Base-by-base conservation (phyloP, 2,888 invertebrate species). In the Drosophila glabriapex region DNA sequence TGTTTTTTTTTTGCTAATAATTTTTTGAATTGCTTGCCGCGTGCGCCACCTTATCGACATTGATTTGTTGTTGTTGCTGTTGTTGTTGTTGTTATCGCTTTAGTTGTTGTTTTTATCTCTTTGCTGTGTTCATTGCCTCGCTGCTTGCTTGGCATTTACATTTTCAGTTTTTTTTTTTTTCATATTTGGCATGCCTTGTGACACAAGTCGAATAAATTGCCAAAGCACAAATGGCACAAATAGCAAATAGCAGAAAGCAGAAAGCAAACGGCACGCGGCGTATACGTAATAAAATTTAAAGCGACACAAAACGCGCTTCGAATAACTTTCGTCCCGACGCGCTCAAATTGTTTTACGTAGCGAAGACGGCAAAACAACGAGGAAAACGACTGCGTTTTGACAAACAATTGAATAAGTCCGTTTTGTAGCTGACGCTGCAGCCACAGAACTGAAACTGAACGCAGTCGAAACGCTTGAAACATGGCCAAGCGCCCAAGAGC, bases 281-380 rank as follows among this genome's bases (percentile, higher is more conserved):
- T 85, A 85, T 85, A 85, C 90, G 90, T 90, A 85, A 90, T 85
- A 85, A 55, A 72, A 74, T 55, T 73, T 71, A 54, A 73, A 73
- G 68, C 68, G 62, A 73, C 62, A 81, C 31, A 53, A 60, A 71
- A 72, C 75, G 79, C 83, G 83, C 67, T 59, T 81, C 73, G 58
- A 81, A 73, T 69, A 69, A 67, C 66, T 64, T 69, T 71, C 29
- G 41, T 28, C 33, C 49, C 61, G 60, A 68, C 49, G 68, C 64
- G 60, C 46, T 76, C 52, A 37, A 54, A 28, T n/a, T 39, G 25
- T 61, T 73, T 74, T 68, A 71, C 77, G 71, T 77, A 61, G 54
- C 50, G 25, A 37, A 43, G 37, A 14, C 39, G 31, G 22, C 33
- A 19, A 4, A 56, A 29, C 33, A 14, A 16, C 41, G 4, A 35